Evolutionary conservation across 2,888 invertebrate genomes (phyloP).

Genomic region (Seladonia tumulorum): DNA sequence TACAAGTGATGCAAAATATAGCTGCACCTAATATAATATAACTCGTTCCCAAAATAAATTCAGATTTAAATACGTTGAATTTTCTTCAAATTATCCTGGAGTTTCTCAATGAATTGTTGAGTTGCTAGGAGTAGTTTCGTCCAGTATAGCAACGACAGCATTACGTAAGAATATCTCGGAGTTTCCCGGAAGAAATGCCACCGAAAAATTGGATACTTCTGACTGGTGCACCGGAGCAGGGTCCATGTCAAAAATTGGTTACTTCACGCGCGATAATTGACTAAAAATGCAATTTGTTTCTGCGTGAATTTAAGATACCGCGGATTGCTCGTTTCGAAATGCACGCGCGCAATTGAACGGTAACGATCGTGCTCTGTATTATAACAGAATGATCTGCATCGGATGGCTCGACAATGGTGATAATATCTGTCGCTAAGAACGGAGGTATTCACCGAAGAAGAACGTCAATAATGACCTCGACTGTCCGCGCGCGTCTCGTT

Average conservation of each 20-base stretch:
- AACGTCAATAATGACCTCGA: slow-evolving; percentile 70
- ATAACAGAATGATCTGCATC: slow-evolving; percentile 52
- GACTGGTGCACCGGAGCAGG: background rate
- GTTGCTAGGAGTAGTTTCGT: background rate
- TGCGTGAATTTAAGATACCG: background rate
- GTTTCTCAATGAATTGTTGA: too few relatives aligned
- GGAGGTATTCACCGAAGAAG: slow-evolving; percentile 61
- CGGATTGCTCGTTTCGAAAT: slow-evolving; percentile 25
- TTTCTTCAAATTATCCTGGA: too few relatives aligned
- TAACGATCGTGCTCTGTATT: slow-evolving; percentile 59
- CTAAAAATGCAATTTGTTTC: background rate
- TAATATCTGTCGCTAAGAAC: slow-evolving; percentile 72
- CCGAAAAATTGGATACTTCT: background rate
- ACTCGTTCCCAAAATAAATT: too few relatives aligned
- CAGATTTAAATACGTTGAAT: too few relatives aligned
- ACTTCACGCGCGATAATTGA: background rate
- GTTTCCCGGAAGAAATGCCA: background rate
- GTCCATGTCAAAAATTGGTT: background rate
- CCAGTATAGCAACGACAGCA: background rate
- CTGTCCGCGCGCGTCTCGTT: slow-evolving; percentile 76
- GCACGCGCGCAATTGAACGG: slow-evolving; percentile 49
- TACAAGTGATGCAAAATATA: too few relatives aligned
- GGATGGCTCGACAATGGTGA: slow-evolving; percentile 52
- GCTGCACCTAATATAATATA: too few relatives aligned
- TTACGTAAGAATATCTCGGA: background rate